These are phyloP conservation scores for Willisornis vidua DNA, from an alignment of 2,113 vertebrate genomes.

Conservation along the genomic window DNA sequence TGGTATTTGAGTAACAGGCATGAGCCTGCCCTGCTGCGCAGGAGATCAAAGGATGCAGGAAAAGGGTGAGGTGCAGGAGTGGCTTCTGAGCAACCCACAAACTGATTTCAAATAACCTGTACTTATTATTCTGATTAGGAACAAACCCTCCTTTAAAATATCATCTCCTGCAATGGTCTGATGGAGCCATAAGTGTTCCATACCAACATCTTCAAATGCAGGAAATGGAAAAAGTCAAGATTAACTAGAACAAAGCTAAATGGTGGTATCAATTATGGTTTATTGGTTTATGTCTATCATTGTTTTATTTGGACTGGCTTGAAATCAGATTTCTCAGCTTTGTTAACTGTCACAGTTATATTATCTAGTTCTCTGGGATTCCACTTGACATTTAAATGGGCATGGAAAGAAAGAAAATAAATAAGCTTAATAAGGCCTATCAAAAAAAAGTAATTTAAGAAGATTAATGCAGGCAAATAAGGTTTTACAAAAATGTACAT, in stretches of 20 bases:
- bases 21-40: not conserved
- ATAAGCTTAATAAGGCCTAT: not conserved
- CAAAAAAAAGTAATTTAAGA: not conserved
- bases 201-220: not conserved
- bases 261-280: not conserved
- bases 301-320: not conserved
- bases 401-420: not conserved
- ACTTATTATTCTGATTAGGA: not conserved
- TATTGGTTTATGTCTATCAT: not conserved
- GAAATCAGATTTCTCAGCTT: slow-evolving; percentile 18
- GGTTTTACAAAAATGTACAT: not conserved
- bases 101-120: not conserved
- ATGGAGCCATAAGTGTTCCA: not conserved
- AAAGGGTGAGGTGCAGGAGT: not conserved
- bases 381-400: slow-evolving; percentile 4
- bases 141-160: not conserved
- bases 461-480: not conserved
- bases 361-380: not conserved
- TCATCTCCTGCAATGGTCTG: not conserved
- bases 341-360: not conserved
- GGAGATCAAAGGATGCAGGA: not conserved
- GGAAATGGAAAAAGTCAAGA: not conserved
- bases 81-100: not conserved
- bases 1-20: not conserved
- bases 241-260: not conserved